Evolutionary conservation across 53 echinoderm and acorn worm species (phyloP).

Genomic region (Antedon mediterranea): DNA sequence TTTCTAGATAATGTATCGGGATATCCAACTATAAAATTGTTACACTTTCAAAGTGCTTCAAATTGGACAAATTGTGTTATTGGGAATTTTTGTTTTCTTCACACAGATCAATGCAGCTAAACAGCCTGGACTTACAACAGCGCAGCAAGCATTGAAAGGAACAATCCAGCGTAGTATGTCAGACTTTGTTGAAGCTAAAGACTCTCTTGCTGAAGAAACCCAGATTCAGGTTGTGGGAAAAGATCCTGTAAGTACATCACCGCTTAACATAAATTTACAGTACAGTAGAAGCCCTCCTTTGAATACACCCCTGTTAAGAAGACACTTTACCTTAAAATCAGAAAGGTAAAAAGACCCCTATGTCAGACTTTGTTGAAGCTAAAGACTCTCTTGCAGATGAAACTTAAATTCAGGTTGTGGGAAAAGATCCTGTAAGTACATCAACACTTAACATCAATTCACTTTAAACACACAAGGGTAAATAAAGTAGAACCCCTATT

Average conservation of each 20-base stretch:
- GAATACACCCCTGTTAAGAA: too few relatives aligned
- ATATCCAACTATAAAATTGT: too few relatives aligned
- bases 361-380: constrained; percentile 55
- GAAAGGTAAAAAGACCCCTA: too few relatives aligned
- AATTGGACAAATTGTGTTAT: too few relatives aligned
- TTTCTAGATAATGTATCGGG: too few relatives aligned
- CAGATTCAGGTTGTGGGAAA: constrained; percentile 47
- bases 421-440: constrained; percentile 55
- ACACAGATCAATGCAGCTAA: constrained; percentile 43
- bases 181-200: constrained; percentile 43
- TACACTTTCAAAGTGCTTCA: too few relatives aligned
- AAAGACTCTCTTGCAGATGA: constrained; percentile 40
- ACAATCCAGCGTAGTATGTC: constrained; percentile 66
- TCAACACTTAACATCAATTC: too few relatives aligned
- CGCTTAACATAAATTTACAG: too few relatives aligned
- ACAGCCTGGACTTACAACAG: constrained; percentile 74
- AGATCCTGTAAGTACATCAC: constrained; percentile 48
- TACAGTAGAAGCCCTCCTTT: too few relatives aligned
- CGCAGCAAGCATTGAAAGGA: constrained; percentile 65
- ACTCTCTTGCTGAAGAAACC: constrained; percentile 43
- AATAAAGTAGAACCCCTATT: too few relatives aligned
- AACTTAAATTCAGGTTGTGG: constrained; percentile 44
- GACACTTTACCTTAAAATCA: too few relatives aligned
- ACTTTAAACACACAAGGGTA: too few relatives aligned
- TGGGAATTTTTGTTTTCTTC: neutral